Base-by-base conservation (phyloP, 1,140 invertebrate genomes). In the Yoshiicerus persimilis region DNA sequence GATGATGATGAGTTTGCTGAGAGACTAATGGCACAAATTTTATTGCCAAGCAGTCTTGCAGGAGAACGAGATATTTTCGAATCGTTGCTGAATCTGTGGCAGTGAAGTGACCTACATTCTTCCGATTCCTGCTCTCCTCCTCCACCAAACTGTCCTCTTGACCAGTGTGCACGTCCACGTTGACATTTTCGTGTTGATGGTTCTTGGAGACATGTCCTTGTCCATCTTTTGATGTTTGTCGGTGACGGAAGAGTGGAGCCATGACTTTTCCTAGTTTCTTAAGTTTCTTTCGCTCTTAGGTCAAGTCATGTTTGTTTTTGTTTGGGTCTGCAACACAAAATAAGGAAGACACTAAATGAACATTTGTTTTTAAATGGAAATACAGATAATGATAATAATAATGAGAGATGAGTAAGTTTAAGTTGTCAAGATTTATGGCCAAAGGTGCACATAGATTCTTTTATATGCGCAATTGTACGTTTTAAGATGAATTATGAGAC, bases 61-160 rank as follows among this genome's bases (percentile, higher is more conserved):
- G 84, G 32, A 89, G 88, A 62, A 89, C 56, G 47, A 89, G 34
- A 80, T 89, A 87, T 62, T 87, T 87, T n/a, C 86, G 66, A 30
- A 89, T 84, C 11, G 38, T 84, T 10, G 34, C 16, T 1, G 75
- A 23, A 20, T 80, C 75, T 34, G 75, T 80, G 34, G 75, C 75
- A 36, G 75, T 80, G 75, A 80, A 80, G n/a, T 80, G 75, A 80
- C 75, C 75, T 32, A 80, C 75, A 80, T 80, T 77, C 3, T 66
- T 66, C 11, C 13, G 13, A 11, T 30, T 70, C 4, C 41, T 47
- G 3, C 64, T 66, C 64, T 70, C 64, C 23, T 70, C 64, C 13
- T 25, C 64, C 11, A 25, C 23, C 13, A 30, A 36, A 38, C 13
- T 8, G n/a, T 32, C 34, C 20, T 80, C 75, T 38, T 38, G 34